phyloP scores from a whole-genome alignment of 2,797 vertebrate genomes.

The Accipiter badius region DNA sequence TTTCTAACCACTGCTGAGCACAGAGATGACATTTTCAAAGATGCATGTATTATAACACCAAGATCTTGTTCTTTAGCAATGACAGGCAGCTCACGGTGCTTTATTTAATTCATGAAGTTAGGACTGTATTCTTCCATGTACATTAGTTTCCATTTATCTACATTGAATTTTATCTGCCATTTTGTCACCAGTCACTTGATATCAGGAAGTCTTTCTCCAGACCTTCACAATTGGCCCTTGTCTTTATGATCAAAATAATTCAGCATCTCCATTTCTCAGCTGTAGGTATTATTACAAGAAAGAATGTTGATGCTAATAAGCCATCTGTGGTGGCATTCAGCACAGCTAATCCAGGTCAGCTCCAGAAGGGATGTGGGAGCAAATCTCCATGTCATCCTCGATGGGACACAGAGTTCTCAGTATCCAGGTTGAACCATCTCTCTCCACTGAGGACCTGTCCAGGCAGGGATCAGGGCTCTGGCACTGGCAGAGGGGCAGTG shows the following conservation, averaged over 20 bases:
- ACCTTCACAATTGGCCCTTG: not conserved
- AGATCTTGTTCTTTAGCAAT: constrained; percentile 22
- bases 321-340: not conserved
- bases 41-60: not conserved
- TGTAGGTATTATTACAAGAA: not conserved
- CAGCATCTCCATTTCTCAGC: not conserved
- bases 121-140: not conserved
- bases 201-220: not conserved
- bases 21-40: constrained; percentile 52
- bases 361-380: not conserved
- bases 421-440: not conserved
- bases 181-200: not conserved
- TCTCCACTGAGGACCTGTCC: too few relatives aligned
- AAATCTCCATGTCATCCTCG: accelerated
- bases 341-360: not conserved
- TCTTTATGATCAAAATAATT: not conserved
- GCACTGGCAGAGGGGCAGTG: not conserved
- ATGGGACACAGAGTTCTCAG: not conserved
- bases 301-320: not conserved
- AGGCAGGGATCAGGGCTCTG: not conserved
- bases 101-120: constrained; percentile 39
- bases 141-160: not conserved
- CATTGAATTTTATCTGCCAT: not conserved
- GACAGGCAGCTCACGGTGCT: constrained; percentile 12
- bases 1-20: not conserved